Percentiles rank a stretch among this genome's conserved stretches.
These are phyloP conservation scores for Corvus hawaiiensis DNA, from an alignment of 2,113 vertebrate species.

Conservation along the genomic window DNA sequence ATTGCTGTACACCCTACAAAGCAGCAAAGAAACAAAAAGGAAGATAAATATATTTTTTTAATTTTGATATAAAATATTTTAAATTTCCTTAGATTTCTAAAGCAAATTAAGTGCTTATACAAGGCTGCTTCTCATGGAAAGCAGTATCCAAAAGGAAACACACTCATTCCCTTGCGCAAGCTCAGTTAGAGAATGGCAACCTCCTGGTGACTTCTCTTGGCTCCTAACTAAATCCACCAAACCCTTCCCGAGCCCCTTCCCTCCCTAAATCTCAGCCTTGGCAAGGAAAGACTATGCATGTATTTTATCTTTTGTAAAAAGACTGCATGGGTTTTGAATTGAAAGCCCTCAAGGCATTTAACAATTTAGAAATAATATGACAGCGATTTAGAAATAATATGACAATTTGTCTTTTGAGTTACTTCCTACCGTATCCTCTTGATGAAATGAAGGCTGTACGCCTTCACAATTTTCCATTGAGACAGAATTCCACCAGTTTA, in stretches of 20 bases:
- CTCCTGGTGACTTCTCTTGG: background rate
- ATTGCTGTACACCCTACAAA: background rate
- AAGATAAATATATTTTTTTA: background rate
- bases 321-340: background rate
- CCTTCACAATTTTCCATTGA: slow-evolving; percentile 76
- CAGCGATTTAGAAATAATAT: background rate
- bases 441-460: slow-evolving; percentile 22
- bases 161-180: background rate
- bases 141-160: background rate
- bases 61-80: background rate
- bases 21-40: background rate
- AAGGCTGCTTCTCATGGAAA: background rate
- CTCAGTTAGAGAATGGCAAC: background rate
- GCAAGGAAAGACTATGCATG: background rate
- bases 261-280: background rate
- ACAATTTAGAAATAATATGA: background rate
- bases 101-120: background rate
- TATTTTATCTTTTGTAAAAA: background rate
- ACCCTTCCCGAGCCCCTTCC: background rate
- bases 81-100: background rate
- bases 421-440: slow-evolving; percentile 35
- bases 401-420: background rate
- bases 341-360: background rate
- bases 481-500: slow-evolving; percentile 73
- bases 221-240: background rate